A percentile compares a stretch with the other conserved stretches of the same genome.
These are phyloP conservation scores for Trogon melanurus DNA, from an alignment of 2,113 vertebrate genomes.

Conservation along the genomic window DNA sequence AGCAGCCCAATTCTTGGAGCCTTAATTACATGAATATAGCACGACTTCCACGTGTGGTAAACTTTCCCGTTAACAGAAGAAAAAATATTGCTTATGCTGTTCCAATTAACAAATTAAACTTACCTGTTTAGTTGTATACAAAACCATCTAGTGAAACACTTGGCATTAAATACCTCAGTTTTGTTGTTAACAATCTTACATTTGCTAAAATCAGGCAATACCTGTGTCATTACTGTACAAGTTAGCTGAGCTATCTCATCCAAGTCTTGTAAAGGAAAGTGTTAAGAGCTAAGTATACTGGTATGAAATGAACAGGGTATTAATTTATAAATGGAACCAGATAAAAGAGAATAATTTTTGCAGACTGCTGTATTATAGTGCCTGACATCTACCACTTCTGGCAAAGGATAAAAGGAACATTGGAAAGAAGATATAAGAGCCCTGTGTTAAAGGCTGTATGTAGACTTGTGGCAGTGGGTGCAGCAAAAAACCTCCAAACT, in stretches of 20 bases:
- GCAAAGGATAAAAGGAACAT: neutral
- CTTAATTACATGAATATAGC: neutral
- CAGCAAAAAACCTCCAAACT: fast-evolving
- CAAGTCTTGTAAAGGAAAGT: neutral
- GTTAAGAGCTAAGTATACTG: neutral
- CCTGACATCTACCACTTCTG: neutral
- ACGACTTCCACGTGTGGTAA: neutral
- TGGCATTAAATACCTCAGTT: neutral
- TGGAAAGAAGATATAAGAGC: neutral
- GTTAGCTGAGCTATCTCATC: neutral
- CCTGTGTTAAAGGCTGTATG: neutral
- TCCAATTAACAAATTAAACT: neutral
- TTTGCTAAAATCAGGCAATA: neutral
- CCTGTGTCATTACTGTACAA: neutral
- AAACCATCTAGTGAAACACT: neutral
- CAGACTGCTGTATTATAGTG: neutral
- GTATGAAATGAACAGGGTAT: neutral
- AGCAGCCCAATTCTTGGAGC: neutral
- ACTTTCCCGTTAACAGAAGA: neutral
- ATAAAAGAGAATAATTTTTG: neutral
- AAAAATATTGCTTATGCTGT: neutral
- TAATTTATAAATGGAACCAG: neutral
- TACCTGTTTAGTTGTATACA: neutral
- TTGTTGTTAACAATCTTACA: neutral
- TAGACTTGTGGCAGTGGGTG: neutral